phyloP scores from a whole-genome alignment of 2,797 vertebrate genomes.

The Mico argentatus region DNA sequence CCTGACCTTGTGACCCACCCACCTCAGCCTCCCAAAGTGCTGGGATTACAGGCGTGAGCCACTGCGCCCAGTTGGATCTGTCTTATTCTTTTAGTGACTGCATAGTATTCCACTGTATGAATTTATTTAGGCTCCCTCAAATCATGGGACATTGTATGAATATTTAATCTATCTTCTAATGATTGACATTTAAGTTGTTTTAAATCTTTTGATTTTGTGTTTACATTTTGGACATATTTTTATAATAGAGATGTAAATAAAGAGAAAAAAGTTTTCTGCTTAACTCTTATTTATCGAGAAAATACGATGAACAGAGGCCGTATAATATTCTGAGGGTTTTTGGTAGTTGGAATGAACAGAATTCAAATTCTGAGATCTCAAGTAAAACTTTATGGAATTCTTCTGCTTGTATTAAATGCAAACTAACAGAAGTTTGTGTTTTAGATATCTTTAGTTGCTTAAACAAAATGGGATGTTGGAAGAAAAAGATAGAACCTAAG shows the following conservation, averaged over 20 bases:
- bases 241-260: neutral
- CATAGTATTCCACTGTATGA: neutral
- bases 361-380: neutral
- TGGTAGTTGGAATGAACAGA: neutral
- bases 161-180: neutral
- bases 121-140: neutral
- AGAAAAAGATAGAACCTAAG: neutral
- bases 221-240: conserved; percentile 19
- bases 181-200: neutral
- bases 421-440: neutral
- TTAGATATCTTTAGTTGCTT: neutral
- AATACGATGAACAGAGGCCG: neutral
- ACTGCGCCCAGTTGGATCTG: neutral
- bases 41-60: no score
- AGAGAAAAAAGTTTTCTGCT: neutral
- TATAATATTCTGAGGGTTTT: neutral
- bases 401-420: neutral
- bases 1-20: no score
- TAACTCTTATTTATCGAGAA: conserved; percentile 2
- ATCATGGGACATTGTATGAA: neutral
- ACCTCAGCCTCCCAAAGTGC: no score
- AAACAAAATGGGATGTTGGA: neutral
- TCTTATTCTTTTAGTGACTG: neutral
- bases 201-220: conserved; percentile 15
- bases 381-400: neutral